Evolutionary conservation across 2,888 invertebrate genomes (phyloP).

Genomic region (Melitaea athalia): DNA sequence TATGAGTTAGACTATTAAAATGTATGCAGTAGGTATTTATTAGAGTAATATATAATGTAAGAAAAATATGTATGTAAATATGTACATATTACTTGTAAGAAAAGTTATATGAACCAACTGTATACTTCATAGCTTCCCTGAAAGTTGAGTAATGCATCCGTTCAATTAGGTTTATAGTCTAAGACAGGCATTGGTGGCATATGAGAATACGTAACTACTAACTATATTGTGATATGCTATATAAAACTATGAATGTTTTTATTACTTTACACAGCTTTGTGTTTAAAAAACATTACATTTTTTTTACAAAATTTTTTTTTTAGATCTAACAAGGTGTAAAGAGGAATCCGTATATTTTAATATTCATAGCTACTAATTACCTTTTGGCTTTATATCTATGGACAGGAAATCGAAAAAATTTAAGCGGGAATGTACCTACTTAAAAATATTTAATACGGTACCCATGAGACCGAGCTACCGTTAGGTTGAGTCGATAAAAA

Average conservation of each 20-base stretch:
- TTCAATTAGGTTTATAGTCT: conserved; percentile 39
- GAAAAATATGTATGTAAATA: no score
- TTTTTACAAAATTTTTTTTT: not conserved
- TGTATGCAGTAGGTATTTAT: no score
- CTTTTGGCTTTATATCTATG: not conserved
- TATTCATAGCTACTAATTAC: not conserved
- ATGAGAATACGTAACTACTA: conserved; percentile 36
- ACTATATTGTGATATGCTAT: conserved; percentile 22
- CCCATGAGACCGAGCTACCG: conserved; percentile 59
- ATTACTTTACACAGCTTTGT: not conserved
- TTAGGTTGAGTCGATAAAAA: conserved; percentile 70
- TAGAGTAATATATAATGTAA: no score
- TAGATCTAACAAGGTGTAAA: not conserved
- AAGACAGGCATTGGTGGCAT: conserved; percentile 19
- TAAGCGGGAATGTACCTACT: conserved; percentile 34
- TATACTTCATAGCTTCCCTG: conserved; percentile 32
- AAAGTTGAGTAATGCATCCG: conserved; percentile 34
- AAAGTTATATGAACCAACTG: conserved; percentile 31
- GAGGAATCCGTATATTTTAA: not conserved
- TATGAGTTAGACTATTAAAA: not conserved
- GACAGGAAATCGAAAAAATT: conserved; percentile 19
- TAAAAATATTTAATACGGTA: conserved; percentile 54
- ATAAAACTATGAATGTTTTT: not conserved
- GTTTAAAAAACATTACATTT: not conserved
- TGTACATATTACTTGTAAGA: not conserved